Percentiles rank a stretch among this genome's conserved stretches.
phyloP scores from a whole-genome alignment of 2,888 invertebrate species.

The Pandemis corylana region DNA sequence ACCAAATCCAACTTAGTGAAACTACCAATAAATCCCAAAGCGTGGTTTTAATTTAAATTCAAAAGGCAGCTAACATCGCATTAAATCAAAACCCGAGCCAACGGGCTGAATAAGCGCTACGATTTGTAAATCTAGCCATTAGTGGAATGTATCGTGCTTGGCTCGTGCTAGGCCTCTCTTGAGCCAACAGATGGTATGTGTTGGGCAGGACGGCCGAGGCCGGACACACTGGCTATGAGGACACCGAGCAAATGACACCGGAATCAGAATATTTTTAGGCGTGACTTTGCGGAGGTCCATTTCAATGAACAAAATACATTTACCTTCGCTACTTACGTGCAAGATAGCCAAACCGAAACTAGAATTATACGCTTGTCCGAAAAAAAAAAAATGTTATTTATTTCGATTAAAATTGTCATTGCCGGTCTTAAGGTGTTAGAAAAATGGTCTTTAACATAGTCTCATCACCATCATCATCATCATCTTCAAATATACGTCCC shows the following conservation, averaged over 20 bases:
- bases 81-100: slow-evolving; percentile 50
- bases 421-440: too few species aligned
- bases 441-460: too few species aligned
- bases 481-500: too few species aligned
- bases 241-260: slow-evolving; percentile 1
- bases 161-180: slow-evolving; percentile 55
- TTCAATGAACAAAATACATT: too few species aligned
- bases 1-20: slow-evolving; percentile 27
- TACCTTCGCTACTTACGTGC: too few species aligned
- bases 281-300: too few species aligned
- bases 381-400: too few species aligned
- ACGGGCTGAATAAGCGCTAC: slow-evolving; percentile 57
- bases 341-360: too few species aligned
- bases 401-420: too few species aligned
- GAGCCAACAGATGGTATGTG: slow-evolving; percentile 66
- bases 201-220: slow-evolving; percentile 49
- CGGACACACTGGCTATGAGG: slow-evolving; percentile 39
- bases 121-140: slow-evolving; percentile 73
- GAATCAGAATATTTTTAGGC: too few species aligned
- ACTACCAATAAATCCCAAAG: slow-evolving; percentile 37
- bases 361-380: too few species aligned
- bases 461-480: too few species aligned
- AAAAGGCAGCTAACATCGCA: slow-evolving; percentile 45
- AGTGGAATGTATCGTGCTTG: slow-evolving; percentile 66
- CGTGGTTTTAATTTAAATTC: slow-evolving; percentile 42